Percentiles rank a stretch among this genome's conserved stretches.
Conservation (phyloP, 2,113 vertebrate genomes). For the Capreolus pygargus region DNA sequence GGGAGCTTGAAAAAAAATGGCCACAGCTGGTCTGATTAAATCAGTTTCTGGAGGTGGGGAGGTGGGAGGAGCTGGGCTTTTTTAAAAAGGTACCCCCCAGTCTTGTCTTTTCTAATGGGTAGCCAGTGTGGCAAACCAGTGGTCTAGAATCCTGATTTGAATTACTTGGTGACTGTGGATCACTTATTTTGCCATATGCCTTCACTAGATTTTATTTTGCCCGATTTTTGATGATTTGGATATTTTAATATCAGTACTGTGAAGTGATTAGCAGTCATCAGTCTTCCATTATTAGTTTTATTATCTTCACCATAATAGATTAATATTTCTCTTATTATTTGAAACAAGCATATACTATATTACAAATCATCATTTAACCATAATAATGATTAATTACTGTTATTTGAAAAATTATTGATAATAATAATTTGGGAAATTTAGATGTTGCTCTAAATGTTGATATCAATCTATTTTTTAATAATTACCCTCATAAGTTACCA, state of each 20-base stretch:
- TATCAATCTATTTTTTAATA: slow-evolving; percentile 58
- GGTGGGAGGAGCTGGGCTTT: neutral
- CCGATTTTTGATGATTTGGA: slow-evolving; percentile 42
- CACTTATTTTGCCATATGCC: neutral
- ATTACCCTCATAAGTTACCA: slow-evolving; percentile 55
- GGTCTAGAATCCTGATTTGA: neutral
- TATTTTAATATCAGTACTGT: slow-evolving; percentile 40
- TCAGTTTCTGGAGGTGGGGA: neutral
- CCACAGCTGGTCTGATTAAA: neutral
- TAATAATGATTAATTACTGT: slow-evolving; percentile 59
- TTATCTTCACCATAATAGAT: slow-evolving; percentile 46
- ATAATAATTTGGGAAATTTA: slow-evolving; percentile 58
- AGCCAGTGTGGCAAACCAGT: neutral
- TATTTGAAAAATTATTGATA: slow-evolving; percentile 57
- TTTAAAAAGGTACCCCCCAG: neutral
- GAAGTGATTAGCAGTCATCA: slow-evolving; percentile 39
- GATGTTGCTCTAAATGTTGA: slow-evolving; percentile 42
- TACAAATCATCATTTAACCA: slow-evolving; percentile 38
- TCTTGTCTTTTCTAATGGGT: neutral
- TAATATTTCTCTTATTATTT: slow-evolving; percentile 44
- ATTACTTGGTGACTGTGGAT: neutral
- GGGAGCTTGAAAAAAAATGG: neutral
- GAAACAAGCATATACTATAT: slow-evolving; percentile 29
- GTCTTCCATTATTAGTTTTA: slow-evolving; percentile 47
- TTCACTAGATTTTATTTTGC: slow-evolving; percentile 32